These are phyloP conservation scores for Drosophila austrosaltans DNA, from an alignment of 2,888 invertebrate genomes.

Conservation along the genomic window DNA sequence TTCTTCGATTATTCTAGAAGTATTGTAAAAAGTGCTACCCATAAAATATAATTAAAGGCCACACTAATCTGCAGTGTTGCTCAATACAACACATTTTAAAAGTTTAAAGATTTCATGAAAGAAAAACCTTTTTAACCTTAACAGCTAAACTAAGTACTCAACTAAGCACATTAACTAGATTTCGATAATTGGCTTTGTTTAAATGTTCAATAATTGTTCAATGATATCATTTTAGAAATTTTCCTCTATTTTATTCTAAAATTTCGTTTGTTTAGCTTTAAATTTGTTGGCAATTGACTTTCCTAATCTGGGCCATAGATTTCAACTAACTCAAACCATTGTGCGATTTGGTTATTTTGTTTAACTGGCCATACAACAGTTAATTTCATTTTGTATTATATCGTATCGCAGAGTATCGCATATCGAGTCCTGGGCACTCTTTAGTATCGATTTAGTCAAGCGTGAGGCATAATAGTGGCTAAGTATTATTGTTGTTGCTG, in stretches of 20 bases:
- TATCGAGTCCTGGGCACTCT: conserved; percentile 10
- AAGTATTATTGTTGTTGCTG: conserved; percentile 48
- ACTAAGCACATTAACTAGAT: too few species aligned
- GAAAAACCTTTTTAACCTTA: too few species aligned
- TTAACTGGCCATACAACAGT: conserved; percentile 50
- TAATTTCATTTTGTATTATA: conserved; percentile 50
- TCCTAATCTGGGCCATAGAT: conserved; percentile 22
- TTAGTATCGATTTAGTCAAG: conserved; percentile 55
- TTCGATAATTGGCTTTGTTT: too few species aligned
- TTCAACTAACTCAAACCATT: conserved; percentile 46
- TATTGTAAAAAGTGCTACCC: not conserved
- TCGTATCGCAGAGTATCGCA: conserved; percentile 43
- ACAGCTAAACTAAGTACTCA: too few species aligned
- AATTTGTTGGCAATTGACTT: not conserved
- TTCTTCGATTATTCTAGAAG: too few species aligned
- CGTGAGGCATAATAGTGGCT: conserved; percentile 66
- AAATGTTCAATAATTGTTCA: too few species aligned
- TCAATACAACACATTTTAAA: not conserved
- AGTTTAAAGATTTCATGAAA: too few species aligned
- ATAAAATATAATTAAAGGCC: not conserved
- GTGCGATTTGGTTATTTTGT: conserved; percentile 53
- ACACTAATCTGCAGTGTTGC: not conserved
- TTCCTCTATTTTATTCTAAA: too few species aligned
- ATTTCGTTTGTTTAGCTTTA: not conserved
- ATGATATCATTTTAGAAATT: too few species aligned